Base-by-base conservation (phyloP, 2,113 vertebrate species). In the Caranx ignobilis region DNA sequence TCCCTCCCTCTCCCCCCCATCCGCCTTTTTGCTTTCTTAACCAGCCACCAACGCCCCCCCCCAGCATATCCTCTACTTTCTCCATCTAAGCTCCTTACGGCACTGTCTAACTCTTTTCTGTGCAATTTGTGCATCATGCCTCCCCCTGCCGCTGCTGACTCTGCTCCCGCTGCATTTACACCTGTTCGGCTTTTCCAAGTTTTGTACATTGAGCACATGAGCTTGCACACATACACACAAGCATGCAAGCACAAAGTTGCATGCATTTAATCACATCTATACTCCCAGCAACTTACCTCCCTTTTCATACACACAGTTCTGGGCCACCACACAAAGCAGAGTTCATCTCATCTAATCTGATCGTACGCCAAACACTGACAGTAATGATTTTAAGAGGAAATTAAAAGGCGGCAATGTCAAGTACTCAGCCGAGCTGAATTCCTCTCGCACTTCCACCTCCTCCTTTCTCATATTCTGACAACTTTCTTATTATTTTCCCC, bases 81-180 rank as follows among this genome's bases (percentile, higher is more conserved):
- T 55, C 60, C 32, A 65, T 55, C 66, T 77, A 86, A 92, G 83
- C 88, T 87, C 71, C 85, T 92, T 84, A 77, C 76, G 60, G 75
- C 78, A 32, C 73, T 60, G 35, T 82, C 61, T 63, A 79, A 83
- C 80, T 85, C 71, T 69, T 63, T 66, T 72, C 43, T 59, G 16
- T 75, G 71, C 43, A 6, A 31, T 70, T 5, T 84, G 70, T 76
- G 78, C 76, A 71, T 82, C 72, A 47, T 41, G 60, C 77, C 70
- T 67, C 21, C 64, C 82, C 13, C 41, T 43, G 68, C 80, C n/a
- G 68, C 80, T 26, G 71, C 87, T 75, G 80, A 78, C 75, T 91
- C 77, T 73, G 16, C 79, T 76, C 16, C 60, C 16, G 35, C 79
- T 79, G 71, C 77, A 84, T 77, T 90, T 82, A 84, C 57, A 7